These are phyloP conservation scores for Edolisoma coerulescens DNA, from an alignment of 2,113 vertebrate species.

Conservation along the genomic window DNA sequence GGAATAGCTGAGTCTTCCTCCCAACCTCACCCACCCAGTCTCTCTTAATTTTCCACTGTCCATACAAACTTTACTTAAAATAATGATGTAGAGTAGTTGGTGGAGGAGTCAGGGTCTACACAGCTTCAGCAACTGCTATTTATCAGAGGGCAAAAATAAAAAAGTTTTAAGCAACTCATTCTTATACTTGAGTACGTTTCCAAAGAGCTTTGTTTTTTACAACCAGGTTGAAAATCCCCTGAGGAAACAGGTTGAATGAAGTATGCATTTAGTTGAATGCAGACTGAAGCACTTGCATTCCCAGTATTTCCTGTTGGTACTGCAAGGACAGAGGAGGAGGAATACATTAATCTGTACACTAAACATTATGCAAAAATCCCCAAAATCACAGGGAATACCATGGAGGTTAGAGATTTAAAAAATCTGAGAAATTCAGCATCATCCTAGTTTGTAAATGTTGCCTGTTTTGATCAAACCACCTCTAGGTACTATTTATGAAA, in stretches of 20 bases:
- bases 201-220: neutral
- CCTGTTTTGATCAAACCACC: neutral
- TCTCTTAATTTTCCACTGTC: neutral
- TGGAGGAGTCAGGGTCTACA: neutral
- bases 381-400: neutral
- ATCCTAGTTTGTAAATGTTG: neutral
- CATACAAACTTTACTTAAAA: neutral
- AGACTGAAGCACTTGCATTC: neutral
- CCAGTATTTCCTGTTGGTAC: neutral
- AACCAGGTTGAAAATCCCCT: neutral
- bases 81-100: neutral
- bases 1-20: accelerated
- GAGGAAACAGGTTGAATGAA: neutral
- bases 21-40: neutral
- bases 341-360: neutral
- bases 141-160: neutral
- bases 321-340: neutral
- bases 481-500: neutral
- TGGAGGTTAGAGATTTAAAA: neutral
- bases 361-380: neutral
- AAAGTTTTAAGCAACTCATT: neutral
- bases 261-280: neutral
- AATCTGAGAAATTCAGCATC: neutral
- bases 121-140: neutral
- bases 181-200: neutral